Conservation (phyloP, 2,113 vertebrate genomes). For the Tyrannus savana region DNA sequence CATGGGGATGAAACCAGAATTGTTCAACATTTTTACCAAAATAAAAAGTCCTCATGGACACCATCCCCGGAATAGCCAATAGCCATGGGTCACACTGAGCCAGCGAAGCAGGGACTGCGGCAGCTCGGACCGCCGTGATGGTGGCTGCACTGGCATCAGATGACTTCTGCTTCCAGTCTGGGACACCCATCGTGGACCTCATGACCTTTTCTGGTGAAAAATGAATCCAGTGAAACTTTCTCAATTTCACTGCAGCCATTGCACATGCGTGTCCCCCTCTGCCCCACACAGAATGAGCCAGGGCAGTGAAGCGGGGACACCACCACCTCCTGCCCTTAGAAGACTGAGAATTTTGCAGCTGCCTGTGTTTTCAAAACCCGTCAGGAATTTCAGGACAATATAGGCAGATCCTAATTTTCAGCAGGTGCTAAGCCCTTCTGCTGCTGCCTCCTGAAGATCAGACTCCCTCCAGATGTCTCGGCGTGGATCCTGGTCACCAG, state of each 20-base stretch:
- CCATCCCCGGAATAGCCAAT: slow-evolving; percentile 49
- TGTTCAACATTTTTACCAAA: slow-evolving; percentile 40
- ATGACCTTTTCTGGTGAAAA: background rate
- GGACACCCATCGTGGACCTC: background rate
- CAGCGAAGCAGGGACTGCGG: background rate
- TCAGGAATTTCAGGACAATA: background rate
- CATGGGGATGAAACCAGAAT: slow-evolving; percentile 61
- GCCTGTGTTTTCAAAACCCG: background rate
- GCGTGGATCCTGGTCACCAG: background rate
- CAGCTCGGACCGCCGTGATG: background rate
- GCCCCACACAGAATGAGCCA: fast-evolving
- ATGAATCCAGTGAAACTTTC: background rate
- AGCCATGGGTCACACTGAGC: background rate
- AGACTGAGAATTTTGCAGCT: background rate
- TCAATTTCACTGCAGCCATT: fast-evolving
- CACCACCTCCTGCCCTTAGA: background rate
- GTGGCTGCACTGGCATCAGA: background rate
- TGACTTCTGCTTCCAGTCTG: background rate
- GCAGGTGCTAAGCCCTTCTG: background rate
- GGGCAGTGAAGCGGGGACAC: background rate
- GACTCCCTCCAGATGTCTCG: background rate
- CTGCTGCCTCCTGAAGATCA: background rate
- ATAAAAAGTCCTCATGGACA: background rate
- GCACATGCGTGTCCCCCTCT: fast-evolving
- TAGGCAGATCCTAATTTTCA: background rate